Base-by-base conservation (phyloP, 2,888 invertebrate genomes). In the Corbicula japonica region DNA sequence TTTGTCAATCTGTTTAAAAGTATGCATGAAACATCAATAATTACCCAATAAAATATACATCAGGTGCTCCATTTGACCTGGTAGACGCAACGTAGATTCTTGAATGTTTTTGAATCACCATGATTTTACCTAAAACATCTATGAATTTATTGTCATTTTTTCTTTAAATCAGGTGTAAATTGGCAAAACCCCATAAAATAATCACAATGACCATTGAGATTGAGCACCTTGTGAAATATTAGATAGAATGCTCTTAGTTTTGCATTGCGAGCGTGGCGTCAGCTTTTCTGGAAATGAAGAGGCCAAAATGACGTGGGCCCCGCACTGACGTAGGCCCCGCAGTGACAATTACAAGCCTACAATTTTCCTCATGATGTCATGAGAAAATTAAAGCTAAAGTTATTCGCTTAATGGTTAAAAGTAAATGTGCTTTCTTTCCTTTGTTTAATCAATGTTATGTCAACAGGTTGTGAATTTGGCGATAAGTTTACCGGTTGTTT, bases 391-490 rank as follows among this genome's bases (percentile, higher is more conserved):
- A 12, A 8, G 8, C 41, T 12, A 38, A 38, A 38, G 10, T 15
- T 15, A 8, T 12, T 15, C 41, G 10, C 10, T 38, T 12, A 38
- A 38, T 12, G 41, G 18, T 38, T 15, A 38, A 50, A 26, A 3
- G 1, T n/a, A 23, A 5, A 26, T 23, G 4, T 21, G 28, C 46
- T 3, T 21, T 46, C 1, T 46, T 1, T n/a, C 46, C 18, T n/a
- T 52, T 26, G 21, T 60, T n/a, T 32, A 23, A 21, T 38, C 32
- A 34, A 28, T 46, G 23, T 66, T 26, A 56, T 52, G 1, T 58
- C 6, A 38, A 18, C 71, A 88, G 88, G 80, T 12, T 88, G 88
- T 76, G 82, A 85, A 61, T 88, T 75, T 58, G 89, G 89, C 1
- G 87, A 89, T 75, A 86, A 77, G 44, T 71, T 63, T 8, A 26